A percentile compares a stretch with the other conserved stretches of the same genome.
These are phyloP conservation scores for Arrhamphus sclerolepis DNA, from an alignment of 2,797 vertebrate genomes.

Conservation along the genomic window DNA sequence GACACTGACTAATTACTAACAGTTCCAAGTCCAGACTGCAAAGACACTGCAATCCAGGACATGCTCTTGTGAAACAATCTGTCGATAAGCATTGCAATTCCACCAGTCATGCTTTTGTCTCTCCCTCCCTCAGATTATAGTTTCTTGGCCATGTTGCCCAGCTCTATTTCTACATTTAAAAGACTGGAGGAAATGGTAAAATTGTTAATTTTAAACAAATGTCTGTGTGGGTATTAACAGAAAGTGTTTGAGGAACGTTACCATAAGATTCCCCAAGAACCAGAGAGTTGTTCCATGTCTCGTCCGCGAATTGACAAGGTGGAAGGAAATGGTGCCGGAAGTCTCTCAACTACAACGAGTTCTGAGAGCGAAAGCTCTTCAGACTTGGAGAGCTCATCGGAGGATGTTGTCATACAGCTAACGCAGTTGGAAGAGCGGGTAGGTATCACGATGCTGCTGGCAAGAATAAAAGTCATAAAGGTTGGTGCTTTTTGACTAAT, in stretches of 20 bases:
- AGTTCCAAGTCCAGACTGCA: too few species aligned
- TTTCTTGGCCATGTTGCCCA: too few species aligned
- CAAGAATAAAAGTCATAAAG: neutral
- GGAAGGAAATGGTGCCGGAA: slow-evolving; percentile 50
- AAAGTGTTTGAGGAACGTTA: slow-evolving; percentile 91
- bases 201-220: neutral
- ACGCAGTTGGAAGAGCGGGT: slow-evolving; percentile 87
- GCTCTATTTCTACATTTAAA: too few species aligned
- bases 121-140: too few species aligned
- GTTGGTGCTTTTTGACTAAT: slow-evolving; percentile 8
- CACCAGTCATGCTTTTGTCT: too few species aligned
- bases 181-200: too few species aligned
- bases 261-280: slow-evolving; percentile 84
- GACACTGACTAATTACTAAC: too few species aligned
- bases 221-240: slow-evolving; percentile 65
- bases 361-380: slow-evolving; percentile 80
- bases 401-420: slow-evolving; percentile 72
- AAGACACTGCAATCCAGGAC: too few species aligned
- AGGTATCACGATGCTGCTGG: slow-evolving; percentile 21
- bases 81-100: too few species aligned
- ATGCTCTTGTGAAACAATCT: too few species aligned
- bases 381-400: slow-evolving; percentile 73
- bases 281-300: slow-evolving; percentile 31
- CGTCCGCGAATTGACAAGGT: slow-evolving; percentile 47
- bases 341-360: slow-evolving; percentile 71